These are phyloP conservation scores for Seira sanloemensis DNA, from an alignment of 2,888 invertebrate genomes.

Conservation along the genomic window DNA sequence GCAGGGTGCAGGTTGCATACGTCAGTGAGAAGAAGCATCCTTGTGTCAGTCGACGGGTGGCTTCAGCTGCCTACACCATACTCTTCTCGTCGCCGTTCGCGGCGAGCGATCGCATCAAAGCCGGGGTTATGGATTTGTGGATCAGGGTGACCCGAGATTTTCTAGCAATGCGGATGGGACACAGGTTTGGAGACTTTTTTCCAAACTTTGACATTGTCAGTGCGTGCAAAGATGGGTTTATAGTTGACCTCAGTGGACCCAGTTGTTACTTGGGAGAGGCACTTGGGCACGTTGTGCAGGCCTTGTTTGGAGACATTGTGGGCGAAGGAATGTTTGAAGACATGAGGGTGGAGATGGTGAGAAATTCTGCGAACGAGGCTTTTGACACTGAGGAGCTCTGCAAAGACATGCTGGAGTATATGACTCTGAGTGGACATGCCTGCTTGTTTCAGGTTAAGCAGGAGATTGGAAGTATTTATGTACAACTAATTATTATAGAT, in stretches of 20 bases:
- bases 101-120: neutral
- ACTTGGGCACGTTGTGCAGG: neutral
- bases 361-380: neutral
- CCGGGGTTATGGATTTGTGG: slow-evolving; percentile 15
- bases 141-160: neutral
- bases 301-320: neutral
- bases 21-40: neutral
- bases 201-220: neutral
- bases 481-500: too few species aligned
- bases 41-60: neutral
- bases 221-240: neutral
- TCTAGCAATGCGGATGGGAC: neutral
- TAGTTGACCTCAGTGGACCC: neutral
- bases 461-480: neutral
- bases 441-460: neutral
- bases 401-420: neutral
- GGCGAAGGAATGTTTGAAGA: neutral
- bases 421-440: neutral
- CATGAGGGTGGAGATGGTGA: neutral
- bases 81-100: neutral
- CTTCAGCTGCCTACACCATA: neutral
- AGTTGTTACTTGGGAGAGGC: slow-evolving; percentile 7
- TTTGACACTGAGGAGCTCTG: neutral
- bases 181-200: slow-evolving; percentile 6
- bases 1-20: neutral